Conservation (phyloP, 2,888 invertebrate species). For the Nowickia ferox region DNA sequence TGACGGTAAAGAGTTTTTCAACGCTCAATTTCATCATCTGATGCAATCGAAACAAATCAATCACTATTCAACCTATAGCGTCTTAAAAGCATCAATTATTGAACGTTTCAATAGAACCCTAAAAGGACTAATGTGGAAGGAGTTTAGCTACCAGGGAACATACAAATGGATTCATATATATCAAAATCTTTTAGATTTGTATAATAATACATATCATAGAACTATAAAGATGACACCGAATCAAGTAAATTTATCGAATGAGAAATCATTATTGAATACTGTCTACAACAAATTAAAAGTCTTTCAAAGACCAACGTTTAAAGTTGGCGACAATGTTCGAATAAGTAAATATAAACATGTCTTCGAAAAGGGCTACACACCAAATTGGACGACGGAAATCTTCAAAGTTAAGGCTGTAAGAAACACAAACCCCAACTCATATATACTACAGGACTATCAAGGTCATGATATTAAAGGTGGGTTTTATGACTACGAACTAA, state of each 20-base stretch:
- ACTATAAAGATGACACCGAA: conserved; percentile 67
- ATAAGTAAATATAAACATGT: conserved; percentile 70
- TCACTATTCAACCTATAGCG: no score
- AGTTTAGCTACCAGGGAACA: conserved; percentile 75
- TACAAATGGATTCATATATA: conserved; percentile 76
- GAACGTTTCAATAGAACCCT: background rate
- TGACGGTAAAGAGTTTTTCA: conserved; percentile 72
- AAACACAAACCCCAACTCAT: conserved; percentile 69
- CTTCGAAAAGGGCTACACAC: conserved; percentile 71
- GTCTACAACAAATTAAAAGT: conserved; percentile 58
- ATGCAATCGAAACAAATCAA: conserved; percentile 47
- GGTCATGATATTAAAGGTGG: conserved; percentile 76
- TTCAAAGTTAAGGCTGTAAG: conserved; percentile 72
- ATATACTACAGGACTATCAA: conserved; percentile 68
- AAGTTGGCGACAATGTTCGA: conserved; percentile 63
- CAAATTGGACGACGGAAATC: no score
- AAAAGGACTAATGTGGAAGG: conserved; percentile 73
- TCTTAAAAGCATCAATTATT: no score
- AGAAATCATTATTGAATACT: conserved; percentile 49
- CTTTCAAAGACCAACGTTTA: conserved; percentile 59
- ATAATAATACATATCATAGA: conserved; percentile 73
- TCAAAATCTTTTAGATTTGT: conserved; percentile 69
- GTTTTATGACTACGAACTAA: conserved; percentile 78
- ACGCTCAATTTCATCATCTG: conserved; percentile 58
- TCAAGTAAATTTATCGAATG: conserved; percentile 59